Evolutionary conservation across 2,113 vertebrate genomes (phyloP), one percentile per base, ranked within the genome.

Genomic region (Alosa alosa): DNA sequence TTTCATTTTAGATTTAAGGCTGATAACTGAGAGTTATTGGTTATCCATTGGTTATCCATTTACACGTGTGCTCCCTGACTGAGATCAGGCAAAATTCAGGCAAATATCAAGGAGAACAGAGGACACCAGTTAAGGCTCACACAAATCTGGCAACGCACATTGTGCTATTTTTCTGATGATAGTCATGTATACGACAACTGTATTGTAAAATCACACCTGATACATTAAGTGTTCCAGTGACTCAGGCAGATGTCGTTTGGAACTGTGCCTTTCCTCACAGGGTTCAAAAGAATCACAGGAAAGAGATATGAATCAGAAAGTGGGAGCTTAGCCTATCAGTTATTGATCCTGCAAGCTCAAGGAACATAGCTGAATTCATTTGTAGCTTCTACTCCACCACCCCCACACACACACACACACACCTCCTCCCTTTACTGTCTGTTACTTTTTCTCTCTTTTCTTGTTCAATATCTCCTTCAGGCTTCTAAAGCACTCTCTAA

Each of bases 321-420:
- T 87, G 84, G 91, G 90, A 91, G 92, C 94, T 94, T 92, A 94
- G 93, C 89, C 89, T 91, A 91, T 91, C 88, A 60, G 89, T 91
- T 94, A 94, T 94, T 89, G 93, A 94, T 94, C 93, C 90, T 87
- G 84, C 64, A 86, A 89, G 91, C 91, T 93, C 88, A 87, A 87
- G 87, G 92, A 94, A 91, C 91, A 93, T 93, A 92, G 90, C 93
- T 93, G 91, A 92, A 92, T 91, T 94, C 93, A 94, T 94, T 93
- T 93, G 88, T 91, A 93, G 92, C 91, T 90, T 87, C 84, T 87
- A 81, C 52, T 82, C 68, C 57, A 31, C 31, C 20, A 7, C 6
- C 57, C 20, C 20, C 20, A n/a, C n/a, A 64, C 60, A 22, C 60
- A 64, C 60, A 64, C 60, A 64, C 60, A 64, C 60, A 64, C 60